Base-by-base conservation (phyloP, 2,888 invertebrate species). In the Rosalia funebris region DNA sequence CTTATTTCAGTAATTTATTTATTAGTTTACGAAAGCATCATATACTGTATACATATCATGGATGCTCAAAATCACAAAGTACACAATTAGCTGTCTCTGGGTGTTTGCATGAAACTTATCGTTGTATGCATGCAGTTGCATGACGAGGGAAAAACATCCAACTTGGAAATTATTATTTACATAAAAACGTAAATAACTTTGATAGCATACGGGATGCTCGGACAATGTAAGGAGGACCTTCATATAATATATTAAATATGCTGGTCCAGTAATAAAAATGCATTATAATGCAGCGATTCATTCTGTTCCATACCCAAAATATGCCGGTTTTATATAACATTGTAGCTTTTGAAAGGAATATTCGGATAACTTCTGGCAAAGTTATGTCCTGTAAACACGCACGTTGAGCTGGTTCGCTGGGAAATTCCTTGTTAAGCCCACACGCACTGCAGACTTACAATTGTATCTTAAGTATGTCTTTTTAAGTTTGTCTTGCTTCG, bases 401-500 rank as follows among this genome's bases (percentile, higher is more conserved):
- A 50, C 39, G 50, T 39, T 12, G 10, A 1, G 25, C 25, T 36
- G 16, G 47, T 12, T 10, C 10, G 25, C 25, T 36, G 16, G 47
- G 34, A 36, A 19, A 48, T 48, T 48, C 47, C 17, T 12, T 36
- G 47, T 36, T 48, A 36, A 48, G 34, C 47, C 46, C 47, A 48
- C 47, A 48, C 47, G 19, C 36, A 17, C 10, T 19, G 15, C 47
- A 17, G 11, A 9, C 25, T 25, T 9, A 25, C 3, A n/a, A n/a
- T n/a, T n/a, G n/a, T n/a, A n/a, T n/a, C n/a, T n/a, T n/a, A n/a
- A n/a, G n/a, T n/a, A n/a, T n/a, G n/a, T n/a, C n/a, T n/a, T n/a
- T n/a, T n/a, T n/a, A n/a, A n/a, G n/a, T n/a, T n/a, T n/a, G n/a
- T n/a, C n/a, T n/a, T n/a, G n/a, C n/a, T n/a, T n/a, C n/a, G n/a